Base-by-base conservation (phyloP, 2,888 invertebrate species). In the Anorthoa munda region DNA sequence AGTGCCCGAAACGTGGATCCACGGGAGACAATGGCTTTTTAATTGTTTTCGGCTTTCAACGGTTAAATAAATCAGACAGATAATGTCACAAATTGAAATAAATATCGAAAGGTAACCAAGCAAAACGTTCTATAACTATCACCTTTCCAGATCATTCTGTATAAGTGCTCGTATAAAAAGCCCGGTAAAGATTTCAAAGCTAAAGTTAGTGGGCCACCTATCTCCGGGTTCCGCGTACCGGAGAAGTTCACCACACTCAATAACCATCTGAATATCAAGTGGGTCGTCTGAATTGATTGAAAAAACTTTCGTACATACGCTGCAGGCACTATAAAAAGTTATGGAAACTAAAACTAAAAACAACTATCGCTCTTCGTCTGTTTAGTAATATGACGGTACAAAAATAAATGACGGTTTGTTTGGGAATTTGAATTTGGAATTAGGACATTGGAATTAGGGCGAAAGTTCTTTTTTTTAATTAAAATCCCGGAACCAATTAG, bases 211-310 rank as follows among this genome's bases (percentile, higher is more conserved):
- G 58, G 50, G 77, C 66, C 82, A 79, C 89, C 87, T 88, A 89
- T 89, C 86, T 88, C 79, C 79, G 78, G 82, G 87, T 86, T 75
- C 87, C 70, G 77, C 75, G 81, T 84, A 84, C 85, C 78, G 88
- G 83, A 87, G 89, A 91, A 89, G 81, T 89, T 91, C 86, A 85
- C 90, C 91, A 87, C 90, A 92, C 91, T 91, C 92, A 90, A 92
- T 93, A 92, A 90, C 92, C 92, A 90, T 93, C 90, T 89, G 93
- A 92, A 93, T 93, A 93, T 92, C 92, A 93, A 93, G 91, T 91
- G 89, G 90, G 90, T 90, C 90, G 91, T 93, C 90, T 81, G 88
- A 90, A 89, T 91, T 92, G 93, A 93, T 93, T 93, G 93, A 91
- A 91, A 93, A 91, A 93, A 90, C 87, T 89, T 91, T 86, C 80